Base-by-base conservation (phyloP, 2,888 invertebrate species). In the Apantesis nais region DNA sequence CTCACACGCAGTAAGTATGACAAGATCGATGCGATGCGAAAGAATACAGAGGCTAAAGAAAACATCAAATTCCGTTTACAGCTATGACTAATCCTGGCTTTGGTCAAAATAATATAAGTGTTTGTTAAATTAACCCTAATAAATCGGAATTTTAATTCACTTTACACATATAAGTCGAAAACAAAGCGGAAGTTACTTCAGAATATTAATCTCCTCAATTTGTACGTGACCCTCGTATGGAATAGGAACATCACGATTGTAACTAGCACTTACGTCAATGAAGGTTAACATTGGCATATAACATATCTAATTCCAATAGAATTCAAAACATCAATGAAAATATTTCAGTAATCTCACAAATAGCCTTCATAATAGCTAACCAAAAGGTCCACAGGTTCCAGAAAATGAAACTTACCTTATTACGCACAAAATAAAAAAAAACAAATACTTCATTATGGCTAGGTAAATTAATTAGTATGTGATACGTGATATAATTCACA, bases 321-420 rank as follows among this genome's bases (percentile, higher is more conserved):
- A 44, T 44, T 31, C 29, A 44, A 63, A 63, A 44, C 22, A 22
- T 44, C 29, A 58, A 29, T 44, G 12, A 63, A 31, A 44, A 63
- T 22, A 31, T 31, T 41, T 16, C 14, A 11, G 25, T 11, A 41
- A 2, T n/a, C 31, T 11, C 31, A 19, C 34, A 39, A 55, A 37
- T n/a, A 25, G 2, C 9, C 7, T 37, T 37, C 11, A 66, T 19
- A 25, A 14, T 19, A 52, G 25, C 14, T 5, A 66, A 37, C 0
- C 16, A 41, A 39, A 34, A 66, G 16, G 39, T 14, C 25, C 9
- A 25, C 22, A n/a, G 5, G 11, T 22, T 55, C 31, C 22, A 70
- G 19, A 67, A 41, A 63, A 25, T 16, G 12, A n/a, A 29, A 85
- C 85, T 77, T 82, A 88, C 86, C 86, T 83, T 73, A 76, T 65